Evolutionary conservation across 92 coral and sea anemone species (phyloP).

Genomic region (Actinostola sp.): DNA sequence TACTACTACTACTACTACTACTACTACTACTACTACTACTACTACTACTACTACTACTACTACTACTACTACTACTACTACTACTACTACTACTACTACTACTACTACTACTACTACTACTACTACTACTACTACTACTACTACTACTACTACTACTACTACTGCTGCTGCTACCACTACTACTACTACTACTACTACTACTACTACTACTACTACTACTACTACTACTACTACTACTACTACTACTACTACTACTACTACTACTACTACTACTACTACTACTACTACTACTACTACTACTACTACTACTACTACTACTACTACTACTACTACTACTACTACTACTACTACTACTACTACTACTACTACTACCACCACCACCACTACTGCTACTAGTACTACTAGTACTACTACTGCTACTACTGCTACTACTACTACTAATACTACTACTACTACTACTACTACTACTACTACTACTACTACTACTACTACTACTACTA

Average conservation of each 20-base stretch:
- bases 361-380: not conserved
- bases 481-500: not conserved
- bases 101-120: not conserved
- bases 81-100: not conserved
- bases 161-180: not conserved
- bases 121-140: not conserved
- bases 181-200: conserved; percentile 2
- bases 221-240: no score
- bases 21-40: conserved; percentile 9
- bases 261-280: not conserved
- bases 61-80: not conserved
- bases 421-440: not conserved
- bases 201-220: not conserved
- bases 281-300: not conserved
- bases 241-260: not conserved
- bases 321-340: not conserved
- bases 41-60: not conserved
- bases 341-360: conserved; percentile 1
- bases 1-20: not conserved
- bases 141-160: not conserved
- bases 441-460: not conserved
- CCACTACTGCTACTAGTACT: not conserved
- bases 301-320: conserved; percentile 1
- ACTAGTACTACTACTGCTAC: not conserved
- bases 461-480: conserved; percentile 1